A percentile compares a stretch with the other conserved stretches of the same genome.
Conservation (phyloP, 2,113 vertebrate genomes). For the Upupa epops region DNA sequence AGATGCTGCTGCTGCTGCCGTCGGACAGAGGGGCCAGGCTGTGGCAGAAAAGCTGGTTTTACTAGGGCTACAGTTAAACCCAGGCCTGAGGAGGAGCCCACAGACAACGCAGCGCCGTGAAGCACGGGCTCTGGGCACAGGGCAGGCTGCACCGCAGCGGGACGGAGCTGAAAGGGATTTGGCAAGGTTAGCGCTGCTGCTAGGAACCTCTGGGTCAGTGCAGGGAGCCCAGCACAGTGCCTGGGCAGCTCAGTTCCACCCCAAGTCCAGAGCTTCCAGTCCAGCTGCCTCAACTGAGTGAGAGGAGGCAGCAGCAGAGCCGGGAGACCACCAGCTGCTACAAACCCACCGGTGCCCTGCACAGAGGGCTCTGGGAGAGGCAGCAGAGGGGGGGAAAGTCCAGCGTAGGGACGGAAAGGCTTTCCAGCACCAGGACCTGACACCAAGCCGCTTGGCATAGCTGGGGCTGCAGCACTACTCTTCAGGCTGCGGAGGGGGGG, state of each 20-base stretch:
- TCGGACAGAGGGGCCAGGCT: neutral
- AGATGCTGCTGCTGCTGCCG: rapidly evolving
- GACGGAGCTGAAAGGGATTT: neutral
- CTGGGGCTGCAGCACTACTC: constrained; percentile 63
- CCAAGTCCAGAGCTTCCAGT: neutral
- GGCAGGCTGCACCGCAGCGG: rapidly evolving
- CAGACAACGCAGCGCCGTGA: neutral
- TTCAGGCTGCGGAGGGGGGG: constrained; percentile 85
- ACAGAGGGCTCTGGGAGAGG: neutral
- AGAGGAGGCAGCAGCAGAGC: neutral
- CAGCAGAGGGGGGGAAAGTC: rapidly evolving
- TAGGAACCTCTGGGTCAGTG: rapidly evolving
- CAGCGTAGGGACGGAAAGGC: rapidly evolving
- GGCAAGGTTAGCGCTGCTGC: neutral
- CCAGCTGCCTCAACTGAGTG: neutral
- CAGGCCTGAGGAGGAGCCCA: neutral
- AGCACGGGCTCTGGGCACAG: neutral
- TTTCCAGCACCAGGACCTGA: neutral
- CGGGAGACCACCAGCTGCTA: neutral
- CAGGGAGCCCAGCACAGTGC: neutral
- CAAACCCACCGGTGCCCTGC: neutral
- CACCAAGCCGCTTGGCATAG: neutral
- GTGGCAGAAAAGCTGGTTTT: neutral
- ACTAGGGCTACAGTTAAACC: neutral
- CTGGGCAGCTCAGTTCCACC: neutral